Evolutionary conservation across 2,797 vertebrate genomes (phyloP), one percentile per base, ranked within the genome.

Genomic region (Micropoecilia bifurca): DNA sequence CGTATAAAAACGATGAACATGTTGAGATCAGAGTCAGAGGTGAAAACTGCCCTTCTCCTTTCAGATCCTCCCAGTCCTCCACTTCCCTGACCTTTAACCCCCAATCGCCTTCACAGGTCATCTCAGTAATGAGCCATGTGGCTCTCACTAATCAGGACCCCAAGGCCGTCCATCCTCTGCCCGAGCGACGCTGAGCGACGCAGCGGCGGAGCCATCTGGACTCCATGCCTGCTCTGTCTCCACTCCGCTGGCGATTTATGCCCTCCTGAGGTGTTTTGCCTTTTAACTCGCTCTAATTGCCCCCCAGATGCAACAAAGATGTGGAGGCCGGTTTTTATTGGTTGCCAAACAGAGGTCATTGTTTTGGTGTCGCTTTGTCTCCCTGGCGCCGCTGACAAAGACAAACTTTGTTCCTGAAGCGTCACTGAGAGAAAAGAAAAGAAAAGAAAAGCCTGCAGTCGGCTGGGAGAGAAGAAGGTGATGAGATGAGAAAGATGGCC

Each of bases 231-330:
- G 82, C 85, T 82, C 90, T 88, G 92, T 93, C 93, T 93, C 91
- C 87, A 94, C 88, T 94, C 94, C 93, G 94, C 95, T 92, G 92
- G 94, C 96, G 95, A 97, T 97, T 97, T 97, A 97, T 97, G 95
- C 95, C 94, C 96, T 96, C 95, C 95, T 96, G 97, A 97, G 96
- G 96, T 96, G 97, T 97, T 97, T 97, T 88, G 94, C 95, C 95
- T 97, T 98, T 97, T 97, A 96, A 97, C 95, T 95, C 85, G 93
- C 93, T 95, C 96, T 97, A 96, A 97, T 97, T 97, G 96, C 96
- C 96, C 96, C 96, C 96, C 97, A 98, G 96, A 97, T 98, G 96
- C 96, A 96, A 96, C 96, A 96, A 97, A 98, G 95, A 97, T 97
- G 97, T 96, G 95, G 95, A 93, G 93, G 95, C 91, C 91, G 87